These are phyloP conservation scores for Gnathonemus longibarbis DNA, from an alignment of 2,113 vertebrate genomes.

Conservation along the genomic window DNA sequence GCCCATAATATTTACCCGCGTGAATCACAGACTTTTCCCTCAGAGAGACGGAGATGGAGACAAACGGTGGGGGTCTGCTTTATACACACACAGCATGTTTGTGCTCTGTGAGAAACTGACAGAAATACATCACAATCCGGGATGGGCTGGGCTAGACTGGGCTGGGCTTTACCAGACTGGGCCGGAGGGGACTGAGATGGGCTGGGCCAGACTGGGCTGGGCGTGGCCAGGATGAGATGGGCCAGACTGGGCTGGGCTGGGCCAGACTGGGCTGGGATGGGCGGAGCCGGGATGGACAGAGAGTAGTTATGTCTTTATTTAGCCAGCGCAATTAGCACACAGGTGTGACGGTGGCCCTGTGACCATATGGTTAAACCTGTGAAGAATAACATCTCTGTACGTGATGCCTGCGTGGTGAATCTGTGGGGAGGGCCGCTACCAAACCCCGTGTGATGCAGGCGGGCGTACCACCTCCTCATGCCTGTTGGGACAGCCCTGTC, in stretches of 20 bases:
- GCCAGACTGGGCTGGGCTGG: not conserved
- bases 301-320: not conserved
- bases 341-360: not conserved
- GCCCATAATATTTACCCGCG: not conserved
- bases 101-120: not conserved
- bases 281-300: not conserved
- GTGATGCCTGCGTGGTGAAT: not conserved
- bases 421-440: not conserved
- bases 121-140: not conserved
- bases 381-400: not conserved
- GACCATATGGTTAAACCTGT: not conserved
- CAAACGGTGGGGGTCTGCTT: not conserved
- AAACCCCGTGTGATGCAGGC: not conserved
- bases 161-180: not conserved
- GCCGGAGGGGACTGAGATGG: too few relatives aligned
- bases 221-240: not conserved
- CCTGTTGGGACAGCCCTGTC: too few relatives aligned
- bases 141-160: not conserved
- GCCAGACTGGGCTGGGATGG: rapidly evolving
- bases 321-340: not conserved
- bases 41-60: not conserved
- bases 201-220: not conserved
- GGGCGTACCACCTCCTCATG: not conserved
- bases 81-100: not conserved
- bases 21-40: not conserved